Evolutionary conservation across 2,888 invertebrate species (phyloP), one percentile per base, ranked within the genome.

Genomic region (Drosophila ochracea): DNA sequence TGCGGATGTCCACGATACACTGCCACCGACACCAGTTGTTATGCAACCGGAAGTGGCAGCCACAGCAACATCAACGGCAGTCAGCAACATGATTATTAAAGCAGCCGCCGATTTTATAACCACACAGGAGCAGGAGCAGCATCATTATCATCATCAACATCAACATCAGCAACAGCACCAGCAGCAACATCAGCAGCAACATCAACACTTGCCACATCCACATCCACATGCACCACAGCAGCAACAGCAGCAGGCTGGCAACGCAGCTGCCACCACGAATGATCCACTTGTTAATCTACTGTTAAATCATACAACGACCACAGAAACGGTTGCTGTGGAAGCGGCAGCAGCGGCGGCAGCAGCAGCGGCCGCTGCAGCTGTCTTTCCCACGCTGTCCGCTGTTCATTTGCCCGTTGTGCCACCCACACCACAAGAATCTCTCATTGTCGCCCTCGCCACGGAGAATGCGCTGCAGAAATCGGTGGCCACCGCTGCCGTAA

Each of bases 51-150:
- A 92, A 37, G 93, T 92, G 33, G 86, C 92, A 0, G 89, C 92
- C 31, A 85, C 84, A 0, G 91, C 92, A 28, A 91, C 93, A 1
- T 90, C 93, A 1, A 92, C 92, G 19, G 93, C 92, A 82, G 96
- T 96, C 80, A 92, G 93, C 73, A 96, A 95, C n/a, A 96, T 97
- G 95, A 95, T 97, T 53, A 94, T 96, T 63, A 96, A 96, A 91
- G 96, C 96, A 9, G 96, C 96, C 0, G 96, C 95, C 0, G 96
- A 96, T 93, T 95, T 96, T 82, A 94, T 96, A 19, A 95, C 96
- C 55, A 96, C 96, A 0, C 94, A 94, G 93, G 93, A 94, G 62
- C 94, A 95, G 43, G 95, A 95, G 33, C 95, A 94, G 84, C 95
- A 94, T 86, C 87, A 92, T 19, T 86, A 85, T 25, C 87, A 90